A percentile compares a stretch with the other conserved stretches of the same genome.
phyloP scores from a whole-genome alignment of 30 jellyfish, hydroid and myxozoan genomes.

The Mastigias papua region DNA sequence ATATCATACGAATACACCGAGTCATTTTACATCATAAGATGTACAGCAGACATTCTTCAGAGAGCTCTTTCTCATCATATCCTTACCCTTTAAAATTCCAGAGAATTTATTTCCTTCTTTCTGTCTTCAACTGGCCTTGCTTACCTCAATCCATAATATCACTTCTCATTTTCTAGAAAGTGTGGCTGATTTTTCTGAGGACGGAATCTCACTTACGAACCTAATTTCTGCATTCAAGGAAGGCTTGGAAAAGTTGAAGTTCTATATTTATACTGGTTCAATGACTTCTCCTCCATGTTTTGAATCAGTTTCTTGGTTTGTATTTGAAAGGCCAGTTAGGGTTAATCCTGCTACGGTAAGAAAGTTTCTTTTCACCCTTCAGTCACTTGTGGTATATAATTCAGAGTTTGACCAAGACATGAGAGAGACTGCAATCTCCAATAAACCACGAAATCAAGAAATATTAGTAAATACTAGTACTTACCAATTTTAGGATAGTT shows the following conservation, averaged over 20 bases:
- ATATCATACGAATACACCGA: no score
- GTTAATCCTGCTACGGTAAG: slow-evolving; percentile 78
- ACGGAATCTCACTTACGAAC: slow-evolving; percentile 75
- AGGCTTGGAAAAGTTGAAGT: slow-evolving; percentile 72
- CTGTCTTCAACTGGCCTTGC: background rate
- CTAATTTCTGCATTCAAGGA: slow-evolving; percentile 80
- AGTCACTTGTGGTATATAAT: background rate
- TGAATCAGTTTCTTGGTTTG: slow-evolving; percentile 97
- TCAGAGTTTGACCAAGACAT: no score
- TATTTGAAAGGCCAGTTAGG: slow-evolving; percentile 79
- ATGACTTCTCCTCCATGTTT: slow-evolving; percentile 98
- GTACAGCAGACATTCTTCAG: no score
- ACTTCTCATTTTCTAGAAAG: slow-evolving; percentile 1
- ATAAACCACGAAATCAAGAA: no score
- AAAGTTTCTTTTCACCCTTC: background rate
- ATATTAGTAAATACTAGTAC: no score
- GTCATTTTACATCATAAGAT: no score
- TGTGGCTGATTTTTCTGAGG: slow-evolving; percentile 67
- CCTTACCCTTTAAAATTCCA: no score
- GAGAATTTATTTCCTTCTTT: no score
- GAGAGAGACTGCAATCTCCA: no score
- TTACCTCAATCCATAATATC: no score
- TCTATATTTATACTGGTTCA: slow-evolving; percentile 92
- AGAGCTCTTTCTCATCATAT: no score
- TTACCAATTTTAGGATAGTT: no score